These are phyloP conservation scores for Reticulitermes speratus DNA, from an alignment of 1,140 invertebrate species.

Conservation along the genomic window DNA sequence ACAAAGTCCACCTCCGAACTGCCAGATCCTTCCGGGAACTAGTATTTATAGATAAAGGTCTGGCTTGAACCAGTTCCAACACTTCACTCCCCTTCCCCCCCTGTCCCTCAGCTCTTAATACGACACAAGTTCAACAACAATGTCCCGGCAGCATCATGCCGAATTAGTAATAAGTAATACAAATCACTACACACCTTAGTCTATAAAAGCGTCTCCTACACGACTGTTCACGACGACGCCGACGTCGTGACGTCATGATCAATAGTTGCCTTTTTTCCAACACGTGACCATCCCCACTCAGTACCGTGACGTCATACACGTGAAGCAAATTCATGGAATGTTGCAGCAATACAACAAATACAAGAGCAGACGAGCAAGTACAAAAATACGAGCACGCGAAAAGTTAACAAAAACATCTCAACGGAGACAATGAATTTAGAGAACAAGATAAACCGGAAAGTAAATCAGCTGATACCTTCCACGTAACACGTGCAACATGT, in stretches of 20 bases:
- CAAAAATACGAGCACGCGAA: neutral
- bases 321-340: neutral
- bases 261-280: constrained; percentile 4
- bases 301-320: neutral
- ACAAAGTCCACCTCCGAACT: neutral
- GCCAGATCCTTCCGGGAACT: neutral
- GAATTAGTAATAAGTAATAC: neutral
- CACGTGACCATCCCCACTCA: neutral
- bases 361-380: neutral
- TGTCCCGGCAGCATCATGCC: constrained; percentile 16
- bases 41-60: constrained; percentile 4
- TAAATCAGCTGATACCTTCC: neutral
- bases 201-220: neutral
- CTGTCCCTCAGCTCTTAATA: neutral
- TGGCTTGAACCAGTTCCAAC: constrained; percentile 23
- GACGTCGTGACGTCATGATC: constrained; percentile 16
- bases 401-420: too few relatives aligned
- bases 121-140: constrained; percentile 20
- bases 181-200: neutral
- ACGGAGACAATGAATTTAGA: too few relatives aligned
- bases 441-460: neutral
- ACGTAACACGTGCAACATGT: too few relatives aligned
- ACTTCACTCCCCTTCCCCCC: constrained; percentile 22
- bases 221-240: neutral
- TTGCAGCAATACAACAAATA: neutral